Conservation (phyloP, 1,140 invertebrate genomes). For the Meloidogyne floridensis region DNA sequence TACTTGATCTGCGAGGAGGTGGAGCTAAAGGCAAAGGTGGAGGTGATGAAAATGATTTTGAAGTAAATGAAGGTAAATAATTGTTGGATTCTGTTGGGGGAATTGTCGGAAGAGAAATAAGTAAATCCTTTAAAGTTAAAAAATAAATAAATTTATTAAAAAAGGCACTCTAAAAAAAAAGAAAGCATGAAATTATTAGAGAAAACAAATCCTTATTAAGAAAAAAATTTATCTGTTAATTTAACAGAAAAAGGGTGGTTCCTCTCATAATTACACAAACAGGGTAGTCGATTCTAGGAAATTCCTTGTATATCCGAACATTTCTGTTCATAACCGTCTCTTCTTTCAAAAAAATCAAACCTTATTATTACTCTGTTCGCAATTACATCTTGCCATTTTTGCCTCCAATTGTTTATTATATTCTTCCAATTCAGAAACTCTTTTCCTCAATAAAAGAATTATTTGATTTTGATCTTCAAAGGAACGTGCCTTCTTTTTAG, state of each 20-base stretch:
- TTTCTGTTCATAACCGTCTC: no score
- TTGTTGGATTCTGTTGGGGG: neutral
- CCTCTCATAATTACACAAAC: no score
- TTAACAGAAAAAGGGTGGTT: no score
- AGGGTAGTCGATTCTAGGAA: no score
- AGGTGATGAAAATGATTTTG: slow-evolving; percentile 28
- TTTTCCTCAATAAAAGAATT: slow-evolving; percentile 49
- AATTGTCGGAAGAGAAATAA: neutral
- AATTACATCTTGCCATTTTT: slow-evolving; percentile 20
- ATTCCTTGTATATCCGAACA: no score
- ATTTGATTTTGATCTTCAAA: slow-evolving; percentile 50
- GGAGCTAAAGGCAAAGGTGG: slow-evolving; percentile 34
- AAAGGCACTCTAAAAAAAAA: no score
- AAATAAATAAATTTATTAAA: neutral
- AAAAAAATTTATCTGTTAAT: no score
- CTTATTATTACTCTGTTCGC: neutral
- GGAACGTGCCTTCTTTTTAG: slow-evolving; percentile 46
- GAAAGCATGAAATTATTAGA: no score
- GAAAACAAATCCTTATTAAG: no score
- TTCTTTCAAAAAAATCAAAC: neutral
- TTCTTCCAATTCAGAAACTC: slow-evolving; percentile 54
- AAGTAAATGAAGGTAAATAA: neutral
- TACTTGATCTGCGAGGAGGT: slow-evolving; percentile 27
- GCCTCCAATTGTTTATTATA: slow-evolving; percentile 43
- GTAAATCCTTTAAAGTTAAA: neutral